phyloP scores from a whole-genome alignment of 2,113 vertebrate genomes.

The Gobio gobio region DNA sequence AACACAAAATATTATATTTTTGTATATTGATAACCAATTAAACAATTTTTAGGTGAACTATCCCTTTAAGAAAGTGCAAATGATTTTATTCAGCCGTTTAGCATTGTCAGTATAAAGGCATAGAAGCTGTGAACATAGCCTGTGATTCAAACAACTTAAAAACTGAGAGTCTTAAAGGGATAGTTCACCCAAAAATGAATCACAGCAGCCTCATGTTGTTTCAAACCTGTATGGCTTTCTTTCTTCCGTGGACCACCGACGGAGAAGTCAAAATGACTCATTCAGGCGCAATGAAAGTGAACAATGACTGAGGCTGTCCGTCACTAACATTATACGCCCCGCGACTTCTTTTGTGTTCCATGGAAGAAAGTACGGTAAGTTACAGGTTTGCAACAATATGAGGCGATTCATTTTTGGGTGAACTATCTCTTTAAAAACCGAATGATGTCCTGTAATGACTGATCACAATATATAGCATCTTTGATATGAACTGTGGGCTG shows the following conservation, averaged over 20 bases:
- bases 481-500: background rate
- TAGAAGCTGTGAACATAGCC: background rate
- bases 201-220: background rate
- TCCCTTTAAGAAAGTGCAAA: slow-evolving; percentile 9
- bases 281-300: background rate
- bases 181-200: background rate
- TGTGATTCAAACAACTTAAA: background rate
- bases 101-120: background rate
- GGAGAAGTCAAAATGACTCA: background rate
- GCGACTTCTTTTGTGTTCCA: background rate
- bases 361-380: background rate
- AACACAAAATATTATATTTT: background rate
- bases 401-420: background rate
- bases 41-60: background rate
- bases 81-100: too few relatives aligned
- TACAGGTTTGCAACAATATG: background rate
- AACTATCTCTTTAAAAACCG: background rate
- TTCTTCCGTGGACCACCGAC: background rate
- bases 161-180: background rate
- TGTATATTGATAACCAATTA: background rate
- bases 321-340: background rate
- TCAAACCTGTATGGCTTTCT: background rate
- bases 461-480: background rate
- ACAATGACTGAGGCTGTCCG: background rate
- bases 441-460: background rate